phyloP scores from a whole-genome alignment of 2,888 invertebrate genomes.

The Trisateles emortualis region DNA sequence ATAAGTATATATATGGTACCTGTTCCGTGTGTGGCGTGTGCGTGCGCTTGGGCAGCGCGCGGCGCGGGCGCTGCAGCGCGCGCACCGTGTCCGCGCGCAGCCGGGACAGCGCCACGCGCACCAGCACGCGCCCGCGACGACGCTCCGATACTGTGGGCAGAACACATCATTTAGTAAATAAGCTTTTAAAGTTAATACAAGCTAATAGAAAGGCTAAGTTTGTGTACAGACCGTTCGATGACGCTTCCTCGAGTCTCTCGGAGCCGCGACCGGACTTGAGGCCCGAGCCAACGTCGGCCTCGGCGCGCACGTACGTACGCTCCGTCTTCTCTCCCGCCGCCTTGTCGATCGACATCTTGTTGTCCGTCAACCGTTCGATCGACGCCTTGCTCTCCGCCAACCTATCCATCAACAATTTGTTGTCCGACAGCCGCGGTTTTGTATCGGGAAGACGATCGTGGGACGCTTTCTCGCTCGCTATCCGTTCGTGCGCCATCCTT shows the following conservation, averaged over 20 bases:
- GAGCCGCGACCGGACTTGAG: slow-evolving; percentile 69
- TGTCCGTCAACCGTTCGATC: slow-evolving; percentile 45
- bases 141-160: slow-evolving; percentile 45
- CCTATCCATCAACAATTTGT: slow-evolving; percentile 55
- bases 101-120: slow-evolving; percentile 70
- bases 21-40: slow-evolving; percentile 27
- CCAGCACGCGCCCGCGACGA: slow-evolving; percentile 60
- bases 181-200: too few species aligned
- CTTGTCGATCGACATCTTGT: slow-evolving; percentile 41
- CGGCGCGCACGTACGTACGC: slow-evolving; percentile 68
- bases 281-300: slow-evolving; percentile 79
- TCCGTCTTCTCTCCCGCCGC: slow-evolving; percentile 40
- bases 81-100: slow-evolving; percentile 68
- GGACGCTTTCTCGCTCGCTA: slow-evolving; percentile 33
- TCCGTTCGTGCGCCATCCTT: slow-evolving; percentile 56
- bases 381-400: slow-evolving; percentile 31
- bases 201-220: too few species aligned
- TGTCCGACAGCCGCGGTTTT: slow-evolving; percentile 59
- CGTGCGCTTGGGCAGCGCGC: slow-evolving; percentile 43
- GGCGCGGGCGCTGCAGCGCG: slow-evolving; percentile 66
- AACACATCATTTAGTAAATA: neutral
- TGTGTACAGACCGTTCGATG: slow-evolving; percentile 67
- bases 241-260: slow-evolving; percentile 70
- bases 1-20: too few species aligned
- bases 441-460: slow-evolving; percentile 44